Evolutionary conservation across 2,797 vertebrate genomes (phyloP).

Genomic region (Neoniphon sammara): DNA sequence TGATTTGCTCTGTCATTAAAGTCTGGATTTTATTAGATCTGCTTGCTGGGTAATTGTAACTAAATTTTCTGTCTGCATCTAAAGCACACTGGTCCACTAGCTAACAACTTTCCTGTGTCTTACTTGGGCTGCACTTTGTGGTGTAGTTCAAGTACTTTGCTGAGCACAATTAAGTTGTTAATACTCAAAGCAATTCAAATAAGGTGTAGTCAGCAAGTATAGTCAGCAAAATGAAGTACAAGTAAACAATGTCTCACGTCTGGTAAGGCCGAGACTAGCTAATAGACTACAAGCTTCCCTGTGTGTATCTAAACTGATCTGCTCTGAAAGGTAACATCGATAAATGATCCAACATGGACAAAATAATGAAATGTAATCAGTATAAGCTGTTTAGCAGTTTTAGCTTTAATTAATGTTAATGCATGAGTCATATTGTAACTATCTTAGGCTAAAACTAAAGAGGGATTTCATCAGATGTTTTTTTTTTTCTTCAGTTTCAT

Average conservation of each 20-base stretch:
- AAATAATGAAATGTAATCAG: background rate
- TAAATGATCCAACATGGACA: background rate
- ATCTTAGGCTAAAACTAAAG: too few relatives aligned
- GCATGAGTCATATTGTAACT: too few relatives aligned
- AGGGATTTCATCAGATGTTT: too few relatives aligned
- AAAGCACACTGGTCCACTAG: constrained; percentile 12
- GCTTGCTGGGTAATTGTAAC: constrained; percentile 39
- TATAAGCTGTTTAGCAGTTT: too few relatives aligned
- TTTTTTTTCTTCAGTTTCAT: too few relatives aligned
- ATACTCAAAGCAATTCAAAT: constrained; percentile 43
- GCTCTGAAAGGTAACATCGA: background rate
- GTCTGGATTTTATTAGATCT: constrained; percentile 48
- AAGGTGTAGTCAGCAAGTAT: constrained; percentile 31
- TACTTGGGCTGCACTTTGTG: constrained; percentile 18
- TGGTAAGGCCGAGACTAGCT: constrained; percentile 10
- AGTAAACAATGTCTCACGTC: constrained; percentile 40
- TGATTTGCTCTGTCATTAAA: constrained; percentile 22
- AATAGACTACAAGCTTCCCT: constrained; percentile 21
- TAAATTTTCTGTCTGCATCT: constrained; percentile 34
- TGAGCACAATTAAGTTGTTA: constrained; percentile 42
- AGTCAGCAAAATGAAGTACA: background rate
- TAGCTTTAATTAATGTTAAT: too few relatives aligned
- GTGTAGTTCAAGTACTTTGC: constrained; percentile 39
- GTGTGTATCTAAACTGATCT: constrained; percentile 8
- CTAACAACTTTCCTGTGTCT: constrained; percentile 29